Evolutionary conservation across 2,888 invertebrate species (phyloP), one percentile per base, ranked within the genome.

Genomic region (Dilophus febrilis): DNA sequence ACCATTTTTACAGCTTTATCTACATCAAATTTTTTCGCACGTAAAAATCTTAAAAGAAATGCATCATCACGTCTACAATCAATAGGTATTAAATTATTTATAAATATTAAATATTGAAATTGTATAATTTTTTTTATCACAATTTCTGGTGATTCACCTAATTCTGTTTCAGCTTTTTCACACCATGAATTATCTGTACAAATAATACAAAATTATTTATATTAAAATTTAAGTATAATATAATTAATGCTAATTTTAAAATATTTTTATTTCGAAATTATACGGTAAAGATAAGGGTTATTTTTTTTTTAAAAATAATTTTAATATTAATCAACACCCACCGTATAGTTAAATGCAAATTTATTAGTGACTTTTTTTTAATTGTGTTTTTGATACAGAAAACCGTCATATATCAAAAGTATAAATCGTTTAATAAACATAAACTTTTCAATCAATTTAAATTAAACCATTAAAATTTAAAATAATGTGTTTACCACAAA

Each of bases 41-140:
- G 60, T 30, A 73, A 56, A 53, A 72, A 73, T 48, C 71, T 60
- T 39, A 71, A 50, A 37, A 72, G 57, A 52, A 69, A 72, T 10
- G 61, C 64, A 48, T 71, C 69, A 46, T 68, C 67, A 52, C 65
- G 66, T 36, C 71, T 64, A 40, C 64, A 55, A 27, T 40, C 28
- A n/a, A n/a, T n/a, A n/a, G 42, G 43, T 13, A 45, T 30, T 10
- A 37, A 17, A 12, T 40, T 38, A 7, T 44, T 38, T 18, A 39
- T 41, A 2, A 38, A 35, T 3, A 47, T 29, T 26, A 43, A 34
- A 19, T 43, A 42, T 14, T 45, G 37, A 12, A 47, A 37, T 17
- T 43, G 43, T 37, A 35, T 40, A n/a, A 47, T 38, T 35, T 43
- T 43, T 14, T 33, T 34, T 11, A 37, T 37, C n/a, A 40, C 35